A percentile compares a stretch with the other conserved stretches of the same genome.
Evolutionary conservation across 2,113 vertebrate species (phyloP).

Genomic region (Cyprinus carpio): DNA sequence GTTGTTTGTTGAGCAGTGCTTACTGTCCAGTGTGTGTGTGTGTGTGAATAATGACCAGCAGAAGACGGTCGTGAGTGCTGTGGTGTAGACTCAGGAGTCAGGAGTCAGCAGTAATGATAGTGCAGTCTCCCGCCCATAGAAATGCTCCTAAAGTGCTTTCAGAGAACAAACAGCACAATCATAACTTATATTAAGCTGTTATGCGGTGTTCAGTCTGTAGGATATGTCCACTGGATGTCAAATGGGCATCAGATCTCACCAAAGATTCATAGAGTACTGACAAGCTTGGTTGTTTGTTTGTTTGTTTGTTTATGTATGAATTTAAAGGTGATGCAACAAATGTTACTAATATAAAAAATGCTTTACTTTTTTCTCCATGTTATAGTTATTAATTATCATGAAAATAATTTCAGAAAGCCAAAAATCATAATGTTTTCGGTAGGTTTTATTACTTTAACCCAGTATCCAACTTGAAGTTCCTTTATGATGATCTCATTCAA

Average conservation of each 20-base stretch:
- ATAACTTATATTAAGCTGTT: background rate
- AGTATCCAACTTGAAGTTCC: background rate
- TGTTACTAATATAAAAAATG: background rate
- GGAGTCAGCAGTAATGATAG: conserved; percentile 74
- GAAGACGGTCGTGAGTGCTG: conserved; percentile 73
- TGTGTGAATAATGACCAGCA: conserved; percentile 73
- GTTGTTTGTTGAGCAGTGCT: background rate
- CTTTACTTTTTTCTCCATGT: background rate
- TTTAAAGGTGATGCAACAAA: background rate
- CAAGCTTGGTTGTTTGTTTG: no score
- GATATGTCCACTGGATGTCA: background rate
- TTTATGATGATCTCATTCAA: background rate
- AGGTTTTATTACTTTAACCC: background rate
- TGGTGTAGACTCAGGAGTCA: conserved; percentile 71
- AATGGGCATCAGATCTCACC: background rate
- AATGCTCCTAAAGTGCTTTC: conserved; percentile 15
- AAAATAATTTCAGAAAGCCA: background rate
- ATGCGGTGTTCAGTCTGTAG: background rate
- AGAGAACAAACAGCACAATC: background rate
- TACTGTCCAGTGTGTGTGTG: conserved; percentile 61
- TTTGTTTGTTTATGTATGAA: no score
- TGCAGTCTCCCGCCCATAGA: conserved; percentile 58
- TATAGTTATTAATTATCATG: background rate
- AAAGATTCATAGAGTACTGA: background rate
- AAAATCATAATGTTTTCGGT: background rate